Base-by-base conservation (phyloP, 2,113 vertebrate genomes). In the Ptyas mucosa region DNA sequence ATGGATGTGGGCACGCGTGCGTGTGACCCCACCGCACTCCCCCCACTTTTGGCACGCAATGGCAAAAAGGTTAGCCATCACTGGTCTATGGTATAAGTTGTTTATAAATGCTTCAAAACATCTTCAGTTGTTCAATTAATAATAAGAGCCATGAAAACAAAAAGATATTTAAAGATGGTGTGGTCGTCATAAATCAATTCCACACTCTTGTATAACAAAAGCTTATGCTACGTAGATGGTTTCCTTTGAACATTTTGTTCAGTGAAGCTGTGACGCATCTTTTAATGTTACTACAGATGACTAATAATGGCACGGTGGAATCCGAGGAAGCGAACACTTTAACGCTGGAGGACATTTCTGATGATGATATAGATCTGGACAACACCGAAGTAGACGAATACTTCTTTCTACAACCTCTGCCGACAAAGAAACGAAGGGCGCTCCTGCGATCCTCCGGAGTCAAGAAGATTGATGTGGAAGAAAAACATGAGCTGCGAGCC, bases 341-440 rank as follows among this genome's bases (percentile, higher is more conserved):
- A 61, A 99, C 99, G 0, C 97, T 99, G 55, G 99, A 99, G 95
- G 99, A 99, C 97, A 99, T 99, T 97, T 99, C 99, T 24, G 99
- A 99, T 54, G 99, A 99, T 18, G 99, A 99, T 95, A 99, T 99
- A 89, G 99, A 99, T 95, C 97, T 99, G 88, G 99, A 99, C 98
- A 99, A 99, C 98, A 99, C 99, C 0, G 99, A 99, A 96, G 99
- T 99, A 39, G 99, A 99, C 0, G 99, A 99, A 95, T 99, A 99
- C 96, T 99, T 99, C 97, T 99, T 99, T 95, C 98, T 99, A 58
- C 99, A 99, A 97, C 99, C 99, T 6, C 97, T 99, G 90, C 99
- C 99, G 3, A 99, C 99, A 24, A 99, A 99, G 95, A 99, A 99
- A 93, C 98, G 99, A 1, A 97, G 99, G 61, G 98, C 99, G 0